Conservation (phyloP, 1,140 invertebrate genomes). For the Berghia stephanieae region DNA sequence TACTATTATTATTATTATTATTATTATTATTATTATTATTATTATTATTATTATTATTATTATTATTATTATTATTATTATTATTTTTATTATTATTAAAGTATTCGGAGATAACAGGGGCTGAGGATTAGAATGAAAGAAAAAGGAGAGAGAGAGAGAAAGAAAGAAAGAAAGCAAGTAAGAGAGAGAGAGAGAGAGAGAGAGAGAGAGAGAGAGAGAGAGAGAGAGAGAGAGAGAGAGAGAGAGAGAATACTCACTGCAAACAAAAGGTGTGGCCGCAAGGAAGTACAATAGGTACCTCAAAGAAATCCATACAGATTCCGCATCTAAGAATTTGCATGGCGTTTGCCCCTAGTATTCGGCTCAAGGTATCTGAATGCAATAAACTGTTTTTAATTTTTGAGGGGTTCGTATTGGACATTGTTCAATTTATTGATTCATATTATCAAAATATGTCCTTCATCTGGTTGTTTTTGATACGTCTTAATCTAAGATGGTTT, state of each 20-base stretch:
- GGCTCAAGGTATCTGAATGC: slow-evolving; percentile 30
- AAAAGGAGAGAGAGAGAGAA: too few species aligned
- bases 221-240: neutral
- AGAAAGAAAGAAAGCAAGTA: too few species aligned
- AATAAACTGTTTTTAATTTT: slow-evolving; percentile 20
- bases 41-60: too few species aligned
- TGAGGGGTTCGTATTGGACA: slow-evolving; percentile 16
- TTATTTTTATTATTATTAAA: too few species aligned
- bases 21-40: too few species aligned
- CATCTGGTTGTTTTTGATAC: neutral
- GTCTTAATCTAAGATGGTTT: slow-evolving; percentile 17
- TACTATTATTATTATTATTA: too few species aligned
- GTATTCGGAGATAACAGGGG: too few species aligned
- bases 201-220: neutral
- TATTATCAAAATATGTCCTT: neutral
- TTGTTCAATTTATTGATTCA: neutral
- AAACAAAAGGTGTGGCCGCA: slow-evolving; percentile 41
- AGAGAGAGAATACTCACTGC: slow-evolving; percentile 27
- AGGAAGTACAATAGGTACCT: slow-evolving; percentile 40
- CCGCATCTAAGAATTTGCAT: slow-evolving; percentile 37
- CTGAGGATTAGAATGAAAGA: too few species aligned
- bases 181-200: too few species aligned
- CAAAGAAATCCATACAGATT: slow-evolving; percentile 42
- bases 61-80: too few species aligned
- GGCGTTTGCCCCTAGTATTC: slow-evolving; percentile 35